A percentile compares a stretch with the other conserved stretches of the same genome.
Conservation (phyloP, 2,797 vertebrate genomes). For the Microhierax caerulescens region DNA sequence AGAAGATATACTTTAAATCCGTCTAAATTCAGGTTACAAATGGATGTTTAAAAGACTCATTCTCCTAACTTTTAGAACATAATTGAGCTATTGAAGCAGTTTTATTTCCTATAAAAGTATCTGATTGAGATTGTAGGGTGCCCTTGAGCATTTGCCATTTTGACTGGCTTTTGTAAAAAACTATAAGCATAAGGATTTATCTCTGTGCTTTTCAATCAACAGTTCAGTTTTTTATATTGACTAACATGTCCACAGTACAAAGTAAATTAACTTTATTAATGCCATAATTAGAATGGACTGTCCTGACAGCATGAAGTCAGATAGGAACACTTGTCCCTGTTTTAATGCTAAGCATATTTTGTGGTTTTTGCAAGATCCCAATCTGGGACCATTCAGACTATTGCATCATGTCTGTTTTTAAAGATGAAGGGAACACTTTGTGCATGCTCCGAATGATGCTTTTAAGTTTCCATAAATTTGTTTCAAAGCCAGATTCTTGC, state of each 20-base stretch:
- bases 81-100: not conserved
- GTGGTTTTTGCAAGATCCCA: slow-evolving; percentile 21
- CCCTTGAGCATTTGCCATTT: not conserved
- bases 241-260: not conserved
- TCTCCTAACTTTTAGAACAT: not conserved
- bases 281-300: not conserved
- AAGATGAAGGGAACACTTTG: slow-evolving; percentile 39
- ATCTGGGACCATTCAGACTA: not conserved
- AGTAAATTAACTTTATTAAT: not conserved
- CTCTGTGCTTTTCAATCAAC: not conserved
- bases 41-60: not conserved
- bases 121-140: not conserved
- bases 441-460: not conserved
- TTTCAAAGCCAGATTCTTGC: slow-evolving; percentile 23
- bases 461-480: slow-evolving; percentile 6
- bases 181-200: not conserved
- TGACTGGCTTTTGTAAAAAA: not conserved
- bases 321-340: not conserved
- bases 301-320: not conserved
- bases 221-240: not conserved
- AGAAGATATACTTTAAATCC: not conserved
- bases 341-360: slow-evolving; percentile 14
- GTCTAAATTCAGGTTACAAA: not conserved
- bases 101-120: not conserved
- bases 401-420: slow-evolving; percentile 52